Conservation (phyloP, 2,113 vertebrate genomes). For the Eulemur macaco region DNA sequence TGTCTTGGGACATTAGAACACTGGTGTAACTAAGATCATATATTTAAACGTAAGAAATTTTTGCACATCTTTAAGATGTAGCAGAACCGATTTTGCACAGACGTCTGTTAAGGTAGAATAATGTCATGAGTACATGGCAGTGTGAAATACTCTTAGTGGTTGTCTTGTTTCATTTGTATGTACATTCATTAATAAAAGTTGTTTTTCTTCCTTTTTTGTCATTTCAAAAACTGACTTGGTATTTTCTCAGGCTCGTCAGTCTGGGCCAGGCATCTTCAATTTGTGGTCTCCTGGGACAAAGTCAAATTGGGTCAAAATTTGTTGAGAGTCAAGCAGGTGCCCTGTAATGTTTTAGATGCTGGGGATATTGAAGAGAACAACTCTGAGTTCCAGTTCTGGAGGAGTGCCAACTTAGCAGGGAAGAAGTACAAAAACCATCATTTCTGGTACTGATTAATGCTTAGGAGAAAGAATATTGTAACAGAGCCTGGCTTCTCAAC, state of each 20-base stretch:
- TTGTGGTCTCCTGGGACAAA: neutral
- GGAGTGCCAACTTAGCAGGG: neutral
- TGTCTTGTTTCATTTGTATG: neutral
- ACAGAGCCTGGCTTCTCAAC: neutral
- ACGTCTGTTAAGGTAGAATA: neutral
- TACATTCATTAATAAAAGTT: neutral
- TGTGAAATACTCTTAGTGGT: neutral
- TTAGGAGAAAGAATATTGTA: too few relatives aligned
- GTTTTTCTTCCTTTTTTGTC: neutral
- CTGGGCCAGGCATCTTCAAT: neutral
- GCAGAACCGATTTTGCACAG: neutral
- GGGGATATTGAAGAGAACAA: neutral
- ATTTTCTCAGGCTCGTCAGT: neutral
- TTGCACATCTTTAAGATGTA: neutral
- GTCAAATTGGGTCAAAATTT: neutral
- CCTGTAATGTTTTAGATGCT: neutral
- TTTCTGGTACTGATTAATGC: too few relatives aligned
- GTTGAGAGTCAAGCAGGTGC: neutral
- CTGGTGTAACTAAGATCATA: neutral
- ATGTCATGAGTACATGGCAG: neutral
- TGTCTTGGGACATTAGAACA: neutral
- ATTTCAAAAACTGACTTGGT: neutral
- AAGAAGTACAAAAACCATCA: neutral
- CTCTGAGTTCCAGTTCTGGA: neutral
- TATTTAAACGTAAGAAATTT: neutral